Base-by-base conservation (phyloP, 2,888 invertebrate species). In the Leptopilina myrica region DNA sequence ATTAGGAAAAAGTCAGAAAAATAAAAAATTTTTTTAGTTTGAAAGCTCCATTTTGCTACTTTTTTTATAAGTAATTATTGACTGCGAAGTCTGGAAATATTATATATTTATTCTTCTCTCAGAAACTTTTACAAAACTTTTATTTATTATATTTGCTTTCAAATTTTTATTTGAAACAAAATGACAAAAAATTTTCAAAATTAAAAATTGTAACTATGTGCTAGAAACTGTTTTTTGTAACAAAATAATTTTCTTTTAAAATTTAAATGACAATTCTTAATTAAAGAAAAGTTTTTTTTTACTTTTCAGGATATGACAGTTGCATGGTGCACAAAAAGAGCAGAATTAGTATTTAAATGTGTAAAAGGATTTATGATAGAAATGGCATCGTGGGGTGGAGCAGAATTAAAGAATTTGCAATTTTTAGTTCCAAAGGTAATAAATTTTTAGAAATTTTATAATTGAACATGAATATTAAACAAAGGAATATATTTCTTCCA, bases 341-440 rank as follows among this genome's bases (percentile, higher is more conserved):
- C 99, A 0, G 99, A 99, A 93, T 93, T 99, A 83, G 97, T 99
- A 80, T 98, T 99, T 89, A 99, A 99, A 93, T 99, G 99, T 92
- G 97, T 98, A 77, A 99, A 99, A 93, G 99, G 99, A 4, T 99
- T 99, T 92, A 97, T 99, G 97, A 98, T 99, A 92, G 99, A 99
- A 93, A 97, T 98, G 94, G 96, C 97, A 9, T 97, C 98, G 0
- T 96, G 98, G 95, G 97, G 97, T 82, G 97, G 97, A 53, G 96
- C 97, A 0, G 97, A 97, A 92, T 93, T 97, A 83, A 96, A 97
- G 92, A 98, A 96, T 91, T 93, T 98, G 46, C 96, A 96, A 91
- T 97, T 97, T 90, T 93, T 98, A 80, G 94, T 98, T 76, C 98
- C 98, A 3, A 94, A 95, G 92, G 95, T 95, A 92, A 88, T 46